Percentiles rank a stretch among this genome's conserved stretches.
Conservation (phyloP, 2,888 invertebrate species). For the Scrobipalpa atriplicella region DNA sequence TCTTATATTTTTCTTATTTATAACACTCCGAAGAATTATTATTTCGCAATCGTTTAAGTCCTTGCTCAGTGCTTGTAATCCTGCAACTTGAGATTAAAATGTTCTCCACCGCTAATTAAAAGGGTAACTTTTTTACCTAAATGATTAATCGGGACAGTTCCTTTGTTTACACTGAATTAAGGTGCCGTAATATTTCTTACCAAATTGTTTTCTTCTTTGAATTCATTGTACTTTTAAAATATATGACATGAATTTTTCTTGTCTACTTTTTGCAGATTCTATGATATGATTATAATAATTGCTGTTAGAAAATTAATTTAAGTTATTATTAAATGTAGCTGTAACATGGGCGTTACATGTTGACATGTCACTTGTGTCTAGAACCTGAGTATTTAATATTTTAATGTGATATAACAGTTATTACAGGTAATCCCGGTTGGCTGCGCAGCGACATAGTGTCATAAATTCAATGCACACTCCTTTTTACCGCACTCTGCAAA, state of each 20-base stretch:
- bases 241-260: neutral
- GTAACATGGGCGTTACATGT: neutral
- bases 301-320: slow-evolving; percentile 9
- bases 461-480: slow-evolving; percentile 30
- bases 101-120: slow-evolving; percentile 76
- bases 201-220: slow-evolving; percentile 16
- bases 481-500: slow-evolving; percentile 29
- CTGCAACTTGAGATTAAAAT: slow-evolving; percentile 72
- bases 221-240: slow-evolving; percentile 2
- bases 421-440: slow-evolving; percentile 29
- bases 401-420: slow-evolving; percentile 24
- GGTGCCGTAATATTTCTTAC: slow-evolving; percentile 31
- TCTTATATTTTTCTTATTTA: slow-evolving; percentile 77
- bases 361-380: slow-evolving; percentile 18
- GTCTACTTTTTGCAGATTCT: neutral
- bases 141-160: slow-evolving; percentile 67
- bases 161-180: slow-evolving; percentile 41
- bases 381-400: slow-evolving; percentile 23
- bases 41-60: slow-evolving; percentile 82
- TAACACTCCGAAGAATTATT: slow-evolving; percentile 80
- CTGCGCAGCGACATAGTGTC: slow-evolving; percentile 27
- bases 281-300: neutral
- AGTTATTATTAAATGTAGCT: slow-evolving; percentile 2
- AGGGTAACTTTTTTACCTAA: slow-evolving; percentile 71
- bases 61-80: slow-evolving; percentile 77